These are phyloP conservation scores for Pogonocichla stellata DNA, from an alignment of 2,113 vertebrate species.

Conservation along the genomic window DNA sequence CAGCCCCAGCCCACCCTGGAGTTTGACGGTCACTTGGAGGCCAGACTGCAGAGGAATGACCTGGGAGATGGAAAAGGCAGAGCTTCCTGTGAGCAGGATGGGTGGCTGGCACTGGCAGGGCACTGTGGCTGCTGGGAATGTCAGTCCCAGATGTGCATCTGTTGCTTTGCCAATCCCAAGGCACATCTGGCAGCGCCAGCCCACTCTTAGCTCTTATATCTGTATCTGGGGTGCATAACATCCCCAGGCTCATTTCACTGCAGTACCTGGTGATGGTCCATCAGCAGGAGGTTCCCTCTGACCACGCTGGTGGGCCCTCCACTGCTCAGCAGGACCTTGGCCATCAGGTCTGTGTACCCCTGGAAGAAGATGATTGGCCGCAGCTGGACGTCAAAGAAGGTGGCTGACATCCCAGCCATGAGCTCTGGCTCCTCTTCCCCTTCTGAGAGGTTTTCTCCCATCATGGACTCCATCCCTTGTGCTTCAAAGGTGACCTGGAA, in stretches of 20 bases:
- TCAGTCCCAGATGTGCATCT: accelerated
- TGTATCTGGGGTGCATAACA: accelerated
- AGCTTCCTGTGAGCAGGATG: accelerated
- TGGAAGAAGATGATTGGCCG: conserved; percentile 51
- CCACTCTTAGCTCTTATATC: accelerated
- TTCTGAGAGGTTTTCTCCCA: background rate
- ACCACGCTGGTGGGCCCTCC: conserved; percentile 54
- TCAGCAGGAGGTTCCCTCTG: conserved; percentile 66
- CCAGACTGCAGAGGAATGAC: conserved; percentile 71
- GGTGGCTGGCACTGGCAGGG: accelerated
- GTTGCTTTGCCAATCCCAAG: background rate
- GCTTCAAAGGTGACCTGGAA: conserved; percentile 68
- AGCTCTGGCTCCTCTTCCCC: conserved; percentile 50
- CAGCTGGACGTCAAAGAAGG: conserved; percentile 65
- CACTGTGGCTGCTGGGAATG: background rate
- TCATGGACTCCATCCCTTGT: conserved; percentile 54
- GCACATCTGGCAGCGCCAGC: background rate
- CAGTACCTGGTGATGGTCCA: conserved; percentile 73
- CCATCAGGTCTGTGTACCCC: conserved; percentile 71
- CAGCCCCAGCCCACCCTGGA: conserved; percentile 62
- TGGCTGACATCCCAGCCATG: conserved; percentile 58
- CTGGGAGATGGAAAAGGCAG: conserved; percentile 15
- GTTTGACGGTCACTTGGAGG: conserved; percentile 36
- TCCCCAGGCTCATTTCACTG: accelerated
- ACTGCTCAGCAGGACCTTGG: conserved; percentile 61